Percentiles rank a stretch among this genome's conserved stretches.
These are phyloP conservation scores for Chymomyza amoena DNA, from an alignment of 2,888 invertebrate species.

Conservation along the genomic window DNA sequence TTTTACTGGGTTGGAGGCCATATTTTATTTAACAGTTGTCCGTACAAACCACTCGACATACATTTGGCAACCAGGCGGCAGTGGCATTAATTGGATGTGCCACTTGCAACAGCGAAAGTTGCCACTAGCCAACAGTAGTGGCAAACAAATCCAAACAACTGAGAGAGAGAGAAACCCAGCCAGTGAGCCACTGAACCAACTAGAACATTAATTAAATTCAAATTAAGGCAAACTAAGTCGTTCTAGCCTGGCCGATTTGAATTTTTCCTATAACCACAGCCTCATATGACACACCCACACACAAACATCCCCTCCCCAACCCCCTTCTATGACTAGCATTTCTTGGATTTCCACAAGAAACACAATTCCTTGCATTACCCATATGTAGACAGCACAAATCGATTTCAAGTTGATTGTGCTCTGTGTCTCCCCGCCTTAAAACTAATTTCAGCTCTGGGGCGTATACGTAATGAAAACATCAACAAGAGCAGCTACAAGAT, in stretches of 20 bases:
- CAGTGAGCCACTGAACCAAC: constrained; percentile 6
- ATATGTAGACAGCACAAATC: constrained; percentile 47
- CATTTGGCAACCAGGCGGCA: constrained; percentile 41
- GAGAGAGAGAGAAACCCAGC: not conserved
- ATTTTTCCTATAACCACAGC: constrained; percentile 29
- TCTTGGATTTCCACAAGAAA: not conserved
- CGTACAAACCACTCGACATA: constrained; percentile 61
- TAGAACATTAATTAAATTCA: constrained; percentile 68
- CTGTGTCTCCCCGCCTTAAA: constrained; percentile 13
- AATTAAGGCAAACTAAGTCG: constrained; percentile 64
- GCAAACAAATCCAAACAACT: not conserved
- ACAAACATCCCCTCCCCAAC: constrained; percentile 44
- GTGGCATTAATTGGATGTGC: constrained; percentile 67
- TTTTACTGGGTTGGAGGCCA: constrained; percentile 8
- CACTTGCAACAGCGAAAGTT: constrained; percentile 50
- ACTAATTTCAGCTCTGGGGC: constrained; percentile 7
- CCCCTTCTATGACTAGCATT: not conserved
- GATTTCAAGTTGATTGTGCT: constrained; percentile 42
- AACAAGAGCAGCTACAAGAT: not conserved
- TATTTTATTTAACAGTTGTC: constrained; percentile 65
- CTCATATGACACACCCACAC: constrained; percentile 64
- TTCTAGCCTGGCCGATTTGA: constrained; percentile 58
- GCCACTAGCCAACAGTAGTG: not conserved
- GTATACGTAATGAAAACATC: constrained; percentile 13
- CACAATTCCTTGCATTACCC: not conserved